A percentile compares a stretch with the other conserved stretches of the same genome.
Evolutionary conservation across 2,888 invertebrate genomes (phyloP).

Genomic region (Leptopilina syphax): DNA sequence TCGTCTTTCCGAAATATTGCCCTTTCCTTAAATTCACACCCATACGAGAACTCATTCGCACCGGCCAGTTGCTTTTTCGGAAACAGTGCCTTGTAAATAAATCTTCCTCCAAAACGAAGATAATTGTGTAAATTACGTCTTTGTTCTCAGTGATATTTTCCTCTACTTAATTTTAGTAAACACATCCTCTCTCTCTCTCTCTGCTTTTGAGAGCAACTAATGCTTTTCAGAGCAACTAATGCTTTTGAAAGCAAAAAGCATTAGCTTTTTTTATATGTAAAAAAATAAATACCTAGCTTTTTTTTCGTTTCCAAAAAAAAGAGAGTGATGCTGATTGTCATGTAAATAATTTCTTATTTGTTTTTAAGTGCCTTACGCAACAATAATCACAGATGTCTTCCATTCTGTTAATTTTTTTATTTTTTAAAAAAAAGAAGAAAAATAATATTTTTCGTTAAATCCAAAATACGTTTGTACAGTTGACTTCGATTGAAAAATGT

Average conservation of each 20-base stretch:
- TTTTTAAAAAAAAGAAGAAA: no score
- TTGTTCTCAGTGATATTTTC: conserved; percentile 50
- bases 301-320: conserved; percentile 57
- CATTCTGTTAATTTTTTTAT: conserved; percentile 65
- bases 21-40: no score
- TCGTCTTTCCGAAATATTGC: conserved; percentile 6
- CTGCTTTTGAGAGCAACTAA: no score
- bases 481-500: not conserved
- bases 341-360: conserved; percentile 62
- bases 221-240: no score
- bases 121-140: conserved; percentile 35
- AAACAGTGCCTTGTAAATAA: conserved; percentile 73
- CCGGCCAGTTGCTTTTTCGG: conserved; percentile 66
- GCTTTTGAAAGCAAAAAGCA: not conserved
- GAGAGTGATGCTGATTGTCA: conserved; percentile 50
- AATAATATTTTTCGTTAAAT: conserved; percentile 64
- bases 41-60: no score
- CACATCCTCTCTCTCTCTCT: not conserved
- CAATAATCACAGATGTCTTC: conserved; percentile 77
- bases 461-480: conserved; percentile 52
- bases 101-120: conserved; percentile 2
- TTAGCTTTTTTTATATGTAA: conserved; percentile 11
- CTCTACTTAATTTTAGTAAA: conserved; percentile 50
- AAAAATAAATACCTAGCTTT: conserved; percentile 21
- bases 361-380: conserved; percentile 76